Percentiles rank a stretch among this genome's conserved stretches.
Evolutionary conservation across 2,888 invertebrate species (phyloP).

Genomic region (Falcaria lacertinaria): DNA sequence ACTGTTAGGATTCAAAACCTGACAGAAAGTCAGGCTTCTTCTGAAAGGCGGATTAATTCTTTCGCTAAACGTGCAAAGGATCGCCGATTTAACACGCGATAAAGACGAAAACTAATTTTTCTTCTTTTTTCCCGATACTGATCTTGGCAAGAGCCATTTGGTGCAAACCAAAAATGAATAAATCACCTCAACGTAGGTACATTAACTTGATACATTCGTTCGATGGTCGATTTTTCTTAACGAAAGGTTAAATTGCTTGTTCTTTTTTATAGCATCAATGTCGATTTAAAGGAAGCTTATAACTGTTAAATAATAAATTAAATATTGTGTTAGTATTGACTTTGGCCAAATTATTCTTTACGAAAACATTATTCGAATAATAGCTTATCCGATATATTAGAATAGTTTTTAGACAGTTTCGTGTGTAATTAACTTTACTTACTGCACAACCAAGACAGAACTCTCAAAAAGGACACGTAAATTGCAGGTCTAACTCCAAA

Average conservation of each 20-base stretch:
- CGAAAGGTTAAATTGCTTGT: neutral
- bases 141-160: constrained; percentile 10
- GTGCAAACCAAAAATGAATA: constrained; percentile 12
- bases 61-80: constrained; percentile 47
- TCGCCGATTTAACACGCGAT: constrained; percentile 54
- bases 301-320: neutral
- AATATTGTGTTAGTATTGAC: no score
- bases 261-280: neutral
- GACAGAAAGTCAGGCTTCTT: constrained; percentile 27
- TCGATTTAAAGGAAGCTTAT: neutral
- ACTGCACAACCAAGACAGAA: no score
- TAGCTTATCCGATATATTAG: no score
- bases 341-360: no score
- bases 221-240: neutral
- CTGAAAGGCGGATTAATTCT: constrained; percentile 52
- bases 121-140: constrained; percentile 24
- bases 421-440: no score
- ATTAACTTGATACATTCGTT: neutral
- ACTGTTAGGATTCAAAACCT: constrained; percentile 26
- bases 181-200: constrained; percentile 8
- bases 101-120: constrained; percentile 45
- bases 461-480: no score
- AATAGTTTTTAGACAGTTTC: no score
- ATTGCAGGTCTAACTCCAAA: no score
- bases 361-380: no score